Conservation (phyloP, 2,113 vertebrate genomes). For the Chaetorhynchus papuensis region DNA sequence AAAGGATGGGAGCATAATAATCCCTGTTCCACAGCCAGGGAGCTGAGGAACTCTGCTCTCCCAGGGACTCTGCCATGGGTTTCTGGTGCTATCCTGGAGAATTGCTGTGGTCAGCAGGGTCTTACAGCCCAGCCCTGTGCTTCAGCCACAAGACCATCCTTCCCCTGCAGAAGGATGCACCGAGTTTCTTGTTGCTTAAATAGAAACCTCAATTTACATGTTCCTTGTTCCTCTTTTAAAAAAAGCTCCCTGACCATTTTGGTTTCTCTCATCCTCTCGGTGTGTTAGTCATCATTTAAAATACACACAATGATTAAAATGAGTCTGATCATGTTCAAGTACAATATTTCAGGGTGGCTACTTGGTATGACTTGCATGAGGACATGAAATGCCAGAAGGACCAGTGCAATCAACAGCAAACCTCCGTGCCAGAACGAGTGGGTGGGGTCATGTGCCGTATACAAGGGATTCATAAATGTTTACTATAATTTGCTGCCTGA, state of each 20-base stretch:
- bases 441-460: slow-evolving; percentile 86
- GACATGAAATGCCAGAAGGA: slow-evolving; percentile 75
- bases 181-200: not conserved
- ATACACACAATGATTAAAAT: slow-evolving; percentile 63
- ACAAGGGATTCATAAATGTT: slow-evolving; percentile 91
- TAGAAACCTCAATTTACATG: not conserved
- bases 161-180: not conserved
- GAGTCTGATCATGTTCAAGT: slow-evolving; percentile 74
- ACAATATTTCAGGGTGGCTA: slow-evolving; percentile 63
- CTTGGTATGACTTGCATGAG: slow-evolving; percentile 66
- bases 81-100: not conserved
- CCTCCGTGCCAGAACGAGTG: slow-evolving; percentile 82
- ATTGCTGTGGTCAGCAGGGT: not conserved
- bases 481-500: slow-evolving; percentile 85
- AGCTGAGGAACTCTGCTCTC: not conserved
- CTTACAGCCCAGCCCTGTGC: not conserved
- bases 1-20: not conserved
- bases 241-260: not conserved
- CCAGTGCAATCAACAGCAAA: slow-evolving; percentile 80
- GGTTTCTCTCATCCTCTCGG: slow-evolving; percentile 49
- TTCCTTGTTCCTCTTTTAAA: slow-evolving; percentile 12
- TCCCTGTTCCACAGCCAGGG: not conserved
- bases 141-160: not conserved
- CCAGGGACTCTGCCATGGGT: accelerated
- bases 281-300: slow-evolving; percentile 64